Percentiles rank a stretch among this genome's conserved stretches.
phyloP scores from a whole-genome alignment of 2,888 invertebrate species.

The Caenorhabditis wallacei region DNA sequence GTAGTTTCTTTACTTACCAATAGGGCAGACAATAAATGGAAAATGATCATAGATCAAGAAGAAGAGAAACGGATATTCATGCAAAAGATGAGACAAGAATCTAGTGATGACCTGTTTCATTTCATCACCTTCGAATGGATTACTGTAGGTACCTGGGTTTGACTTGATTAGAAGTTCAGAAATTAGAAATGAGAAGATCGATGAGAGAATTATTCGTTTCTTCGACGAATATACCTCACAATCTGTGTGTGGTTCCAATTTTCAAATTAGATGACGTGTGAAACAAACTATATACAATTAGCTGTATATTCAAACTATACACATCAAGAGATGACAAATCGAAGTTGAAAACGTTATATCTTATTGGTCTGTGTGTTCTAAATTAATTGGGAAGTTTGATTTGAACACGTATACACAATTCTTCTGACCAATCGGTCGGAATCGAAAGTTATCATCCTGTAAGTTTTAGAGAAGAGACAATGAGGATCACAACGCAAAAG shows the following conservation, averaged over 20 bases:
- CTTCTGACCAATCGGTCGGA: too few species aligned
- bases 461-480: too few species aligned
- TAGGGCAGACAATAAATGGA: not conserved
- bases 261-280: not conserved
- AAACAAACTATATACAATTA: not conserved
- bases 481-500: too few species aligned
- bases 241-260: not conserved
- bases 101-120: conserved; percentile 17
- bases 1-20: not conserved
- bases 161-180: conserved; percentile 23
- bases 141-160: conserved; percentile 17
- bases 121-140: not conserved
- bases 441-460: too few species aligned
- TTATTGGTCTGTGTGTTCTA: too few species aligned
- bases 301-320: too few species aligned
- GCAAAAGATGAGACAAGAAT: conserved; percentile 30
- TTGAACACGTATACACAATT: too few species aligned
- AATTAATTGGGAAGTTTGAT: too few species aligned
- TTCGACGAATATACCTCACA: not conserved
- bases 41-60: conserved; percentile 27
- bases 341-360: too few species aligned
- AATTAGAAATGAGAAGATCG: conserved; percentile 18
- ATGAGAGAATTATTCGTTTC: not conserved
- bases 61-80: conserved; percentile 17
- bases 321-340: too few species aligned